A percentile compares a stretch with the other conserved stretches of the same genome.
These are phyloP conservation scores for Neoascia interrupta DNA, from an alignment of 2,888 invertebrate genomes.

Conservation along the genomic window DNA sequence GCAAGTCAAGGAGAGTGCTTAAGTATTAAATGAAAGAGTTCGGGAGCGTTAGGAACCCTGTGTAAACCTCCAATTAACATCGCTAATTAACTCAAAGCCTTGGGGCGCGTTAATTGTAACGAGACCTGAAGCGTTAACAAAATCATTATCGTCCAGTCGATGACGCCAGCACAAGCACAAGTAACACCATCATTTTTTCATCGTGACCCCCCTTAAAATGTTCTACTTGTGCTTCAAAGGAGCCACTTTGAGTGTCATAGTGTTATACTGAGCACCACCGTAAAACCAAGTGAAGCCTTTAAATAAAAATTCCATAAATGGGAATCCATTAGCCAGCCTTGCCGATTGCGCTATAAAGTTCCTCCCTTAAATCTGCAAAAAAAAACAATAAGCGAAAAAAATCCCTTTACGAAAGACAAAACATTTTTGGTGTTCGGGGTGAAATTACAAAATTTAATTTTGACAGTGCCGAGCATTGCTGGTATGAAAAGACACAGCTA, in stretches of 20 bases:
- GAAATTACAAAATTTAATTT: conserved; percentile 45
- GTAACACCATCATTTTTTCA: background rate
- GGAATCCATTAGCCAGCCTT: conserved; percentile 39
- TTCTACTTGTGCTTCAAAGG: conserved; percentile 9
- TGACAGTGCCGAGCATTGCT: conserved; percentile 3
- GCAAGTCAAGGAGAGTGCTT: conserved; percentile 8
- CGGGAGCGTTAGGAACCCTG: background rate
- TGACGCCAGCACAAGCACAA: conserved; percentile 1
- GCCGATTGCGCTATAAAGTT: conserved; percentile 14
- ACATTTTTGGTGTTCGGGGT: conserved; percentile 20
- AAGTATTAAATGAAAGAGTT: conserved; percentile 8
- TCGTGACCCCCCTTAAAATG: conserved; percentile 6
- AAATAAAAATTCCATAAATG: conserved; percentile 13
- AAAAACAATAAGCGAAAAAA: conserved; percentile 6
- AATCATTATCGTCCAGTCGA: conserved; percentile 39
- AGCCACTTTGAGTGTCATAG: conserved; percentile 11
- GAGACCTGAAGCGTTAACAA: conserved; percentile 27
- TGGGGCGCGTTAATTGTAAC: conserved; percentile 13
- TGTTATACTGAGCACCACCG: background rate
- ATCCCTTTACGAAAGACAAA: conserved; percentile 12
- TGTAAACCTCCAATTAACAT: conserved; percentile 27
- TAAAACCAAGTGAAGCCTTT: conserved; percentile 7
- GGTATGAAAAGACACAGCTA: background rate
- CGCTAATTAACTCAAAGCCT: conserved; percentile 30
- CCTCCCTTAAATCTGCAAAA: conserved; percentile 29